A percentile compares a stretch with the other conserved stretches of the same genome.
Evolutionary conservation across 2,888 invertebrate species (phyloP).

Genomic region (Periphyllus acericola): DNA sequence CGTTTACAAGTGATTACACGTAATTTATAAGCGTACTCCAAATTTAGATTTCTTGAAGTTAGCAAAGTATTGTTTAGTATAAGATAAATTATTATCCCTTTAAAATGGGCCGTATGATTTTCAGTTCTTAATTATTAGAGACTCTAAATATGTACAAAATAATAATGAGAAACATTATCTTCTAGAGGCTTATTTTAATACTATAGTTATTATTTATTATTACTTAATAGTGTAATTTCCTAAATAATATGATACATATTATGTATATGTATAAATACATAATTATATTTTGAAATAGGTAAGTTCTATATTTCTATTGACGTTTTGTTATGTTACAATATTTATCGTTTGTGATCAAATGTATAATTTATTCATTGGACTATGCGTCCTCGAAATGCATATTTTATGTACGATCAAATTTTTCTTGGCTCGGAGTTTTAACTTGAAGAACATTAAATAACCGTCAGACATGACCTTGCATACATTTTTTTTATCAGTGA

Average conservation of each 20-base stretch:
- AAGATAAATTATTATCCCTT: neutral
- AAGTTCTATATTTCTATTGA: neutral
- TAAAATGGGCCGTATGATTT: neutral
- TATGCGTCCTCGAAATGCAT: slow-evolving; percentile 40
- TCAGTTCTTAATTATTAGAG: neutral
- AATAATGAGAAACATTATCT: too few relatives aligned
- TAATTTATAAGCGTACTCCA: neutral
- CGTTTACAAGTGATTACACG: slow-evolving; percentile 12
- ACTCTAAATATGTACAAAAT: too few relatives aligned
- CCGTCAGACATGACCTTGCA: slow-evolving; percentile 53
- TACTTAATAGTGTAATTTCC: too few relatives aligned
- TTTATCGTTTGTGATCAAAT: neutral
- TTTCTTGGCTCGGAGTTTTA: slow-evolving; percentile 17
- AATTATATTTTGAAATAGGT: neutral
- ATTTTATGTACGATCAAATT: slow-evolving; percentile 13
- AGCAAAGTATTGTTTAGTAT: too few relatives aligned
- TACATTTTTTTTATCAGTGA: slow-evolving; percentile 40
- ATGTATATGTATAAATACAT: too few relatives aligned
- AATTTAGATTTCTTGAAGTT: neutral
- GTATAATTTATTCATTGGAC: neutral
- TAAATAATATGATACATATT: neutral
- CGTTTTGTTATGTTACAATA: neutral
- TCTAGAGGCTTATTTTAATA: too few relatives aligned
- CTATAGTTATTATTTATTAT: too few relatives aligned
- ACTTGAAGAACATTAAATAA: slow-evolving; percentile 38